Conservation (phyloP, 2,797 vertebrate genomes). For the Dendrocincla tyrannina region DNA sequence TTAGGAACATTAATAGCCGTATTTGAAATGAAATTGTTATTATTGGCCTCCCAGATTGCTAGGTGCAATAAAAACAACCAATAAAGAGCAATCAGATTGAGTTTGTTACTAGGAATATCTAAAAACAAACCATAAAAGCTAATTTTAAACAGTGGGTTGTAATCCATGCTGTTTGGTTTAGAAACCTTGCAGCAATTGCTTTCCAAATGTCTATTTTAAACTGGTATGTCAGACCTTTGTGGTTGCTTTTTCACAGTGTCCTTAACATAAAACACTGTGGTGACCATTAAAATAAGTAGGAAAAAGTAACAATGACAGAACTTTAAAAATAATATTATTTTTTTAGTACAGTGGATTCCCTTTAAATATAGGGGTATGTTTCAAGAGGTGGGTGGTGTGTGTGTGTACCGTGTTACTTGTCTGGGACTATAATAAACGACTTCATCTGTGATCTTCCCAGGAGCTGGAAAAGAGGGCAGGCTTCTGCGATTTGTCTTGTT, state of each 20-base stretch:
- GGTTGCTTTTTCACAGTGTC: not conserved
- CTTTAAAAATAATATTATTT: not conserved
- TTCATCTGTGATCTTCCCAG: constrained; percentile 4
- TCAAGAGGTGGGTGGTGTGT: not conserved
- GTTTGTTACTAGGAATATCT: constrained; percentile 53
- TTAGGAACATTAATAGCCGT: not conserved
- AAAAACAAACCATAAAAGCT: constrained; percentile 34
- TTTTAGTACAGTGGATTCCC: not conserved
- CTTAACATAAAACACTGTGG: not conserved
- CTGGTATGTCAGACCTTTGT: not conserved
- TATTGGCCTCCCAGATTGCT: constrained; percentile 23
- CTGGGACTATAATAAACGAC: not conserved
- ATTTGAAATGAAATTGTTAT: constrained; percentile 13
- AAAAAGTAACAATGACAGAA: not conserved
- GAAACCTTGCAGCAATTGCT: not conserved
- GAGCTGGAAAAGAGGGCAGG: not conserved
- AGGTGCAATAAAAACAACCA: not conserved
- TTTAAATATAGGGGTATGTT: constrained; percentile 3
- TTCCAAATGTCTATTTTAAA: constrained; percentile 50
- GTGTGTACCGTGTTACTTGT: not conserved
- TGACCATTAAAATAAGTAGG: not conserved
- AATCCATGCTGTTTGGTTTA: constrained; percentile 26
- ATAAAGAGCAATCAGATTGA: constrained; percentile 23
- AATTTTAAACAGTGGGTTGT: constrained; percentile 37
- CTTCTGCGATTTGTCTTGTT: constrained; percentile 41